phyloP scores from a whole-genome alignment of 1,140 invertebrate species.

The Zaprionus ghesquierei region DNA sequence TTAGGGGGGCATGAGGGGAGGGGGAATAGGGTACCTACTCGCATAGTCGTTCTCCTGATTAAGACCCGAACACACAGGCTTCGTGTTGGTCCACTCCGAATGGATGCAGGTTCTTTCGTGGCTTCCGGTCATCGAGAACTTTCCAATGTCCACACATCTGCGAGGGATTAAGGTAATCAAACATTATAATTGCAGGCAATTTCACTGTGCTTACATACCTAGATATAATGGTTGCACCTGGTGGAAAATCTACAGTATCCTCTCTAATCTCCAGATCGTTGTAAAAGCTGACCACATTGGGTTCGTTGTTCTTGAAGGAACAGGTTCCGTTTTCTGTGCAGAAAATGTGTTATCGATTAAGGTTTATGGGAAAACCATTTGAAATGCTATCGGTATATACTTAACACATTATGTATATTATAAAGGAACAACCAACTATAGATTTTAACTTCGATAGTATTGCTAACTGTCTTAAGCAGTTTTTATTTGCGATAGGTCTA shows the following conservation, averaged over 20 bases:
- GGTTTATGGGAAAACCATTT: too few relatives aligned
- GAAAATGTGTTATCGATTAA: background rate
- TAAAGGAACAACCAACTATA: too few relatives aligned
- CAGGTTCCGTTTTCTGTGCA: constrained; percentile 88
- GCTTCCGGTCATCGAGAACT: constrained; percentile 86
- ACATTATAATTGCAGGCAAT: background rate
- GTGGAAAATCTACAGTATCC: constrained; percentile 89
- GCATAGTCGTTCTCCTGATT: constrained; percentile 94
- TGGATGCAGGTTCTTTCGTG: constrained; percentile 87
- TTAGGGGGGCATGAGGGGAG: background rate
- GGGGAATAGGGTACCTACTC: constrained; percentile 84
- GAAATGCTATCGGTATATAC: too few relatives aligned
- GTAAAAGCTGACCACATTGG: constrained; percentile 90
- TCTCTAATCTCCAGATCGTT: constrained; percentile 90
- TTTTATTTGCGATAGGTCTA: too few relatives aligned
- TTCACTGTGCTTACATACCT: constrained; percentile 82
- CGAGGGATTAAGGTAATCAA: constrained; percentile 55
- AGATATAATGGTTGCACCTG: constrained; percentile 87
- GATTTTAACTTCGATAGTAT: too few relatives aligned
- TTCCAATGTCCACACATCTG: constrained; percentile 92
- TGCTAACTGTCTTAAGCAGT: too few relatives aligned
- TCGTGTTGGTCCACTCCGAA: constrained; percentile 90
- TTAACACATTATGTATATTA: too few relatives aligned
- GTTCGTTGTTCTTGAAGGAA: constrained; percentile 89
- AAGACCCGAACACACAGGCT: constrained; percentile 90